Evolutionary conservation across 2,797 vertebrate species (phyloP).

Genomic region (Uromys caudimaculatus): DNA sequence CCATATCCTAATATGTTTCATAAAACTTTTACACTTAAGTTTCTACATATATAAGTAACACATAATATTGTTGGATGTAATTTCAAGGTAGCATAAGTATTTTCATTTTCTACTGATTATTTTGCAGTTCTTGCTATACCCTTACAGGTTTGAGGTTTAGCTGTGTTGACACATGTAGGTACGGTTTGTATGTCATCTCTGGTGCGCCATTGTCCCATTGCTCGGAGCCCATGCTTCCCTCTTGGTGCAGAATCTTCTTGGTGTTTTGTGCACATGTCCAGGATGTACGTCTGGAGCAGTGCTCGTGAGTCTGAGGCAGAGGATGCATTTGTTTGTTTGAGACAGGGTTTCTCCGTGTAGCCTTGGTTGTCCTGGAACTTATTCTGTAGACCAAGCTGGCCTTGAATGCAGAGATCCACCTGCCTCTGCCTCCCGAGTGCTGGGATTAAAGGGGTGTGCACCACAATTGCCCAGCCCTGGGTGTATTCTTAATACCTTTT

Average conservation of each 20-base stretch:
- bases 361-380: background rate
- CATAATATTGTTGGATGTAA: background rate
- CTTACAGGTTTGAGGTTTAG: background rate
- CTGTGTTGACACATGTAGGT: background rate
- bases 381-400: background rate
- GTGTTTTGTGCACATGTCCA: background rate
- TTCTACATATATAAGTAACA: slow-evolving; percentile 7
- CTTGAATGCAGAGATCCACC: background rate
- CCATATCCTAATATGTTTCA: background rate
- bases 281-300: background rate
- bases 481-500: background rate
- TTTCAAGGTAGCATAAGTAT: background rate
- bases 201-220: background rate
- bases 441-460: background rate
- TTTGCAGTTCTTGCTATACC: background rate
- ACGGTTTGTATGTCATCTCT: background rate
- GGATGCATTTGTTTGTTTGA: background rate
- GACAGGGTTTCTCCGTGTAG: background rate
- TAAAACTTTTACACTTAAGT: slow-evolving; percentile 11
- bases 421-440: background rate
- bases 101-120: background rate
- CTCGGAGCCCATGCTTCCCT: background rate
- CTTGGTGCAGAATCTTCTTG: background rate
- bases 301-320: background rate
- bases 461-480: background rate